Conservation (phyloP, 2,113 vertebrate species). For the Hippolais icterina region DNA sequence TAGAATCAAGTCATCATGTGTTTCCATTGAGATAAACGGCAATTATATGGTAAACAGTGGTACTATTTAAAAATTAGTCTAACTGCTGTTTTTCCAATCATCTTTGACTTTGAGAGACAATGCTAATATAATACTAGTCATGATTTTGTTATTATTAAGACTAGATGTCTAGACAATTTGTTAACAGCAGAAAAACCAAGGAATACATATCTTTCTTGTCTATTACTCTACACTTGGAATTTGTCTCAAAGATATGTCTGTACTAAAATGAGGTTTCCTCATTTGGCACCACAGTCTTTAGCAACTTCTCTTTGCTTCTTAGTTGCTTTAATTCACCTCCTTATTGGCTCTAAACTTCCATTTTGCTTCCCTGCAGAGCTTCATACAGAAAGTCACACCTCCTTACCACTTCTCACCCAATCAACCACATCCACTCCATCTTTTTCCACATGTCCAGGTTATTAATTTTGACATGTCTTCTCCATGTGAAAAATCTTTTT, state of each 20-base stretch:
- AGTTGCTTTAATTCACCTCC: not conserved
- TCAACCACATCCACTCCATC: not conserved
- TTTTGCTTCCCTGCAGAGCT: not conserved
- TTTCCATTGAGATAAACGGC: not conserved
- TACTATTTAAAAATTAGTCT: not conserved
- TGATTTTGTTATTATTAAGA: not conserved
- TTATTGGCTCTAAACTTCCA: not conserved
- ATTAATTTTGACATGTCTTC: not conserved
- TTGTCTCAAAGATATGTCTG: not conserved
- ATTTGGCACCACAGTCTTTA: not conserved
- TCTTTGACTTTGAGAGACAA: not conserved
- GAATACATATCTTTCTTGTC: not conserved
- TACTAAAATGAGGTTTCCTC: not conserved
- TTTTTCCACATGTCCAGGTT: not conserved
- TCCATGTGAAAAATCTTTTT: not conserved
- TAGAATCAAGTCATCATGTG: not conserved
- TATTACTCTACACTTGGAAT: not conserved
- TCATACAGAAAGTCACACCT: not conserved
- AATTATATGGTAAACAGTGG: not conserved
- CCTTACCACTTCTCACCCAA: not conserved
- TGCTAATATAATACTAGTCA: not conserved
- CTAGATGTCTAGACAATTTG: not conserved
- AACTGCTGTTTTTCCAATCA: not conserved
- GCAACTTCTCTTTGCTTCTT: not conserved
- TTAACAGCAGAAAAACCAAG: not conserved